These are phyloP conservation scores for Mylabris phalerata DNA, from an alignment of 1,140 invertebrate genomes.

Conservation along the genomic window DNA sequence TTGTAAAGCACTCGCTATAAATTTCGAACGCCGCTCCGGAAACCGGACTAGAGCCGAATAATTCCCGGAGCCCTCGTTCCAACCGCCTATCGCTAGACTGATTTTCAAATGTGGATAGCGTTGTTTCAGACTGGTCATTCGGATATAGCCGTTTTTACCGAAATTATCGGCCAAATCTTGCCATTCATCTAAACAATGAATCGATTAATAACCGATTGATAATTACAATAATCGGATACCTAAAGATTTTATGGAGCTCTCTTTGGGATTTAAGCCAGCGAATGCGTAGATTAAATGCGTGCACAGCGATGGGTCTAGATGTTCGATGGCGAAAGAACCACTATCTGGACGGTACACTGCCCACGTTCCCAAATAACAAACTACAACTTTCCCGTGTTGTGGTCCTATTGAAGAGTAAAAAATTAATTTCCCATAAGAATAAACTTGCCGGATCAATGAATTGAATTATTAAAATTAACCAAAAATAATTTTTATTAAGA, in stretches of 20 bases:
- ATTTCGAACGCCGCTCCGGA: conserved; percentile 49
- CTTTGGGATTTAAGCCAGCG: conserved; percentile 63
- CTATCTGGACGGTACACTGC: conserved; percentile 59
- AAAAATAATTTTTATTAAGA: too few relatives aligned
- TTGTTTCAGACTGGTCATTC: conserved; percentile 57
- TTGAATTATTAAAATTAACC: too few relatives aligned
- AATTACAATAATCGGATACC: conserved; percentile 39
- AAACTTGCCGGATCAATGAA: too few relatives aligned
- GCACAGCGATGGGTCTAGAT: conserved; percentile 72
- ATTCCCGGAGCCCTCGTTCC: conserved; percentile 78
- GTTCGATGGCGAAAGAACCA: conserved; percentile 58
- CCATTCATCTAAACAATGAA: conserved; percentile 55
- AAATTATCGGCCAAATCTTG: conserved; percentile 68
- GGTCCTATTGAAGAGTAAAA: conserved; percentile 38
- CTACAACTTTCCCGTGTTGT: conserved; percentile 57
- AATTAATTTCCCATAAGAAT: too few relatives aligned
- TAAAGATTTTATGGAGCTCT: conserved; percentile 57
- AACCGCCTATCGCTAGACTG: conserved; percentile 76
- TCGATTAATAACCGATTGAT: not conserved
- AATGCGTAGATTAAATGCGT: conserved; percentile 87
- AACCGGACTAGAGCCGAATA: conserved; percentile 68
- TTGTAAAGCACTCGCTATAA: conserved; percentile 55
- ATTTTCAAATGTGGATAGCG: conserved; percentile 69
- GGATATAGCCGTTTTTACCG: conserved; percentile 64
- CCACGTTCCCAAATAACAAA: conserved; percentile 76